Evolutionary conservation across 1,140 invertebrate species (phyloP), one percentile per base, ranked within the genome.

Genomic region (Drosophila lini): DNA sequence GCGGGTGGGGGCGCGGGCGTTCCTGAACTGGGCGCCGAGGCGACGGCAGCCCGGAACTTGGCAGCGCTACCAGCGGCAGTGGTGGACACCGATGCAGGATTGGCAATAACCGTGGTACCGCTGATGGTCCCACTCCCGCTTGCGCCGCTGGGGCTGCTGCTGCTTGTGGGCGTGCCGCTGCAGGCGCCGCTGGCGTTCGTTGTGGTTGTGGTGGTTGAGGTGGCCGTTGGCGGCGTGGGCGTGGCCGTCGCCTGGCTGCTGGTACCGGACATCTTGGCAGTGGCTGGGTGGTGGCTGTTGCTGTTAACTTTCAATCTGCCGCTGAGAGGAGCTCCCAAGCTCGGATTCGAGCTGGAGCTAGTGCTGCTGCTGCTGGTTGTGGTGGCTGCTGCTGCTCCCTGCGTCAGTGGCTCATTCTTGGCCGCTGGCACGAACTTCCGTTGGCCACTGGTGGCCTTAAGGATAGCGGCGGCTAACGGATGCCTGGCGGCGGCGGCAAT

Each of bases 231-330:
- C 45, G 81, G 50, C 56, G 63, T 68, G 40, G 85, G 57, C 50
- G 84, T 59, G 53, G 89, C 76, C 42, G 81, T 76, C 57, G 81
- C 64, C 41, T 55, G 55, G 42, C 61, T 44, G 71, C 74, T 74
- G 74, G 80, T 47, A 59, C 74, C 70, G 81, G 86, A 89, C 55
- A 86, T 88, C 80, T 71, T 80, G 90, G 76, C 82, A 77, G 89
- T 82, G 74, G 81, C 71, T 78, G 74, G 65, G 60, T 65, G 73
- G 61, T 60, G 73, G 61, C 52, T 90, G 57, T 84, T 75, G 60
- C 67, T 89, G 78, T 86, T 90, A 78, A 81, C 79, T 79, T 91
- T 91, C 69, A 85, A 75, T 61, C 67, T 77, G 63, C 59, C 40
- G 70, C 48, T 64, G 74, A 38, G 28, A 22, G 7, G 13, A 53